These are phyloP conservation scores for Gymnoscopelus microlampas DNA, from an alignment of 2,797 vertebrate genomes.

Conservation along the genomic window DNA sequence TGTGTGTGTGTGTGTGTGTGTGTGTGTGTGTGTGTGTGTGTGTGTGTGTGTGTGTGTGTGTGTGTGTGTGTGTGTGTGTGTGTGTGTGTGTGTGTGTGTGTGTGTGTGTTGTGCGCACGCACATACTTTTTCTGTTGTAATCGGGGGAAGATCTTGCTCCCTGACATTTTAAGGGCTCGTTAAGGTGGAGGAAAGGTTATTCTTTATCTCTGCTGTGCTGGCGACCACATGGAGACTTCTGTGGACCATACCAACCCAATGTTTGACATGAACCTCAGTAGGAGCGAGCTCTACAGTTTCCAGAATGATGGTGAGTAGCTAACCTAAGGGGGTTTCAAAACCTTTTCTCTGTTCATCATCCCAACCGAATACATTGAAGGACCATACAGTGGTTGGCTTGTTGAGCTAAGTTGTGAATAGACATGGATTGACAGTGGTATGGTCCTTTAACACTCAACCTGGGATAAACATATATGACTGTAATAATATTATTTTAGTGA, in stretches of 20 bases:
- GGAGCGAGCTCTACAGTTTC: slow-evolving; percentile 43
- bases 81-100: not conserved
- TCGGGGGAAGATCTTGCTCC: slow-evolving; percentile 1
- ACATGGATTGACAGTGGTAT: too few species aligned
- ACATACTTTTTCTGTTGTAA: slow-evolving; percentile 34
- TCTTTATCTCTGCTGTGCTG: not conserved
- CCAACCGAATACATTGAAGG: too few species aligned
- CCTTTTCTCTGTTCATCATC: too few species aligned
- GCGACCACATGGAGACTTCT: slow-evolving; percentile 54
- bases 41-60: not conserved
- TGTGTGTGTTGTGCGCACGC: not conserved
- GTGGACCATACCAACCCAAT: slow-evolving; percentile 66
- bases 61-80: not conserved
- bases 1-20: not conserved
- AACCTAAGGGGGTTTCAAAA: too few species aligned
- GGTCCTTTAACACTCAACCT: too few species aligned
- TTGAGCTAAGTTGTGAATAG: too few species aligned
- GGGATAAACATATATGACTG: too few species aligned
- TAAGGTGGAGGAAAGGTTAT: slow-evolving; percentile 3
- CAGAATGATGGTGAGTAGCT: slow-evolving; percentile 62
- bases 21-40: not conserved
- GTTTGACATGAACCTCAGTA: slow-evolving; percentile 61
- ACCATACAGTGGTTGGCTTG: too few species aligned
- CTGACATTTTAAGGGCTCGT: slow-evolving; percentile 21
- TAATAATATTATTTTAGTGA: too few species aligned